A percentile compares a stretch with the other conserved stretches of the same genome.
Conservation (phyloP, 2,113 vertebrate genomes). For the Tachysurus vachellii region DNA sequence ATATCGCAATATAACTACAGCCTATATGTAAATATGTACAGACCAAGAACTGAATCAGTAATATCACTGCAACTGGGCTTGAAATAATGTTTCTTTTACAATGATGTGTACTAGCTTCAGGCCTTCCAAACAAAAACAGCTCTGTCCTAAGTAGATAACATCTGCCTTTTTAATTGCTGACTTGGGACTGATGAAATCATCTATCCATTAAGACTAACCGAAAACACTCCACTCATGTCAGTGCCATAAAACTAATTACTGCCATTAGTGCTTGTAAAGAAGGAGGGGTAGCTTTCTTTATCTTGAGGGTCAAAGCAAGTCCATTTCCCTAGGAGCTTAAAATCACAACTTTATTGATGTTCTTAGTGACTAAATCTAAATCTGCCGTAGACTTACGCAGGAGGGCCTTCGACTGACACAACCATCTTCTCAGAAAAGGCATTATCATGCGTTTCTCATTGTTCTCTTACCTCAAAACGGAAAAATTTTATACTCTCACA, state of each 20-base stretch:
- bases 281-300: not conserved
- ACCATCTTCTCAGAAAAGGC: not conserved
- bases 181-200: slow-evolving; percentile 25
- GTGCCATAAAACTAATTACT: slow-evolving; percentile 43
- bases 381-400: not conserved
- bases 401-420: not conserved
- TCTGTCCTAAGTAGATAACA: not conserved
- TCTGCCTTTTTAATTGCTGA: not conserved
- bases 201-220: slow-evolving; percentile 25
- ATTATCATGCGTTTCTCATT: not conserved
- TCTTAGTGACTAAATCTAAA: not conserved
- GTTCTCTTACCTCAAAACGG: not conserved
- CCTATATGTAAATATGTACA: not conserved
- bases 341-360: not conserved
- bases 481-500: not conserved
- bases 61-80: not conserved
- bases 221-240: slow-evolving; percentile 15
- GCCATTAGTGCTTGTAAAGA: slow-evolving; percentile 25
- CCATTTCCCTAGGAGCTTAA: not conserved
- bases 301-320: slow-evolving; percentile 22
- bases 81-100: not conserved
- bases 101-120: no score
- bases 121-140: not conserved
- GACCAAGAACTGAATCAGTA: not conserved
- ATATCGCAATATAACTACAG: not conserved